Evolutionary conservation across 2,797 vertebrate species (phyloP), one percentile per base, ranked within the genome.

Genomic region (Eremophila alpestris): DNA sequence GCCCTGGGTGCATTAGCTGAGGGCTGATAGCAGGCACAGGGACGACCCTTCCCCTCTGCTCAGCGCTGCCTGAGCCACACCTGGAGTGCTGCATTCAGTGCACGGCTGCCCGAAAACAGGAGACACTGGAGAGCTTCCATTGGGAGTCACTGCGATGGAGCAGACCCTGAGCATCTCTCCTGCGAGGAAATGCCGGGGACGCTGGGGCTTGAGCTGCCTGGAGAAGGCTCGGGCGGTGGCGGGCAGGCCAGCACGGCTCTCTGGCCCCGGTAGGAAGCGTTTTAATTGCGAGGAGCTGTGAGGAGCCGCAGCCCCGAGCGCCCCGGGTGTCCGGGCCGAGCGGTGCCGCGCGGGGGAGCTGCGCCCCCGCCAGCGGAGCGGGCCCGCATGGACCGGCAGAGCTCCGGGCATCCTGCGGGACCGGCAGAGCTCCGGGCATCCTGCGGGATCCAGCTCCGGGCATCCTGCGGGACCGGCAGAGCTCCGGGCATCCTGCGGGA

Each of bases 291-390:
- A 10, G 30, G 20, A 5, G 11, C 16, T 0, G 27, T 1, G 26
- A 23, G 7, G 46, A 56, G 34, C 4, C 51, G 5, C 46, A 22
- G 41, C 20, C 16, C 43, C 49, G 2, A 19, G 73, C 34, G 1
- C 6, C 6, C 24, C 4, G 16, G 2, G 11, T 9, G 60, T 8
- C 67, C 8, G 43, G 4, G 49, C 54, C 36, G 38, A 56, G 76
- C 56, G 4, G 29, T 2, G 56, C 95, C 95, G 65, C 95, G 78
- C 34, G 94, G 89, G 51, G 95, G 95, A 60, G 91, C 95, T 95
- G 89, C 73, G 71, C 1, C 43, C 48, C 13, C 68, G 46, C 45
- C 7, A 59, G 70, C 22, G 34, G 46, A 15, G 9, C 43, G 7
- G 36, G n/a, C 4, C 16, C n/a, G 46, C 30, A 4, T 8, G 2